Evolutionary conservation across 2,113 vertebrate genomes (phyloP).

Genomic region (Heterocephalus glaber): DNA sequence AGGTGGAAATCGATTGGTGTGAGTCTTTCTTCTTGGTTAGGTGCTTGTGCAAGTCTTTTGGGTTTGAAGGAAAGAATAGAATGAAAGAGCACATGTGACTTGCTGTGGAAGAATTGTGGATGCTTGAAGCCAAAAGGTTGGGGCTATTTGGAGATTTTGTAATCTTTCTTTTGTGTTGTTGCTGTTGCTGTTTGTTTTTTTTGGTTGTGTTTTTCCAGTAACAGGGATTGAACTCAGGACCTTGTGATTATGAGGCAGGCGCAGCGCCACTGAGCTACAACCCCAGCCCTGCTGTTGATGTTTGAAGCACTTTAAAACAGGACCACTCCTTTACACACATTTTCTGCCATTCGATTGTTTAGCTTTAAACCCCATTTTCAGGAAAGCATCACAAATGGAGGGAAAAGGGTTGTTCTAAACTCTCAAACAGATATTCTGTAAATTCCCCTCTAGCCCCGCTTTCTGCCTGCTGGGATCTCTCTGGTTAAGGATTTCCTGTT

Average conservation of each 20-base stretch:
- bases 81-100: accelerated
- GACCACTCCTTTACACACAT: accelerated
- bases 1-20: accelerated
- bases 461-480: neutral
- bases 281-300: neutral
- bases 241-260: too few species aligned
- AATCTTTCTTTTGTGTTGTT: neutral
- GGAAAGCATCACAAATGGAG: neutral
- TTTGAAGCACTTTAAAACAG: neutral
- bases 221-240: too few species aligned
- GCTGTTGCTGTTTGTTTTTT: neutral
- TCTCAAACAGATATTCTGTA: neutral
- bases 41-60: accelerated
- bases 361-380: neutral
- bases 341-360: neutral
- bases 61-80: neutral
- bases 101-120: accelerated
- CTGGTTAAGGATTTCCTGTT: neutral
- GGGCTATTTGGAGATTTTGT: neutral
- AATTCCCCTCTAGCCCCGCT: accelerated
- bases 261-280: too few species aligned
- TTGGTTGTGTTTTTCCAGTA: too few species aligned
- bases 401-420: neutral
- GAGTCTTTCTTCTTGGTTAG: neutral
- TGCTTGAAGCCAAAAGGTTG: neutral